A percentile compares a stretch with the other conserved stretches of the same genome.
These are phyloP conservation scores for Lumbricus terrestris DNA, from an alignment of 2,888 invertebrate genomes.

Conservation along the genomic window DNA sequence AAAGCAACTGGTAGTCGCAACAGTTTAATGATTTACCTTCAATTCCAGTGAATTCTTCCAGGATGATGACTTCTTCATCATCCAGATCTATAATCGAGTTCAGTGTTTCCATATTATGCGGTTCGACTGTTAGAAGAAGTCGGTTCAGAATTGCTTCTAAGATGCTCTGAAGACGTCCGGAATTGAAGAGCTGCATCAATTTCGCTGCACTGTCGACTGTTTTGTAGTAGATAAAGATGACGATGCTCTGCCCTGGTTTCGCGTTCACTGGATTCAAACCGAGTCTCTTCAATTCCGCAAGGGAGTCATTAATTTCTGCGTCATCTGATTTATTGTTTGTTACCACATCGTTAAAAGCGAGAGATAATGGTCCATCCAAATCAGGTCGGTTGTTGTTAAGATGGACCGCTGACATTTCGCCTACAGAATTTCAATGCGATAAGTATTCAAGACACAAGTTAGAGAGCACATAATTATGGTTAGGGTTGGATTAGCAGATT, in stretches of 20 bases:
- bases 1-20: too few species aligned
- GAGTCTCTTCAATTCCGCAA: neutral
- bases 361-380: neutral
- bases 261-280: neutral
- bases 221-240: neutral
- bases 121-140: neutral
- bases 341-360: neutral
- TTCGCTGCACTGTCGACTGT: neutral
- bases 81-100: too few species aligned
- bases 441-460: neutral
- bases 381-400: neutral
- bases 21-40: too few species aligned
- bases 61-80: too few species aligned
- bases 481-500: neutral
- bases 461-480: too few species aligned
- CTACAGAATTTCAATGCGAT: neutral
- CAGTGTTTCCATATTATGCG: neutral
- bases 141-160: neutral
- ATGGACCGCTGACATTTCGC: neutral
- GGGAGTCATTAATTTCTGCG: neutral
- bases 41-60: too few species aligned
- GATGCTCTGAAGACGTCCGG: too few species aligned
- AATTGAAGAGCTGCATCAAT: too few species aligned
- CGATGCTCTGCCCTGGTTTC: neutral
- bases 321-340: neutral